These are phyloP conservation scores for Coelopa frigida DNA, from an alignment of 1,140 invertebrate genomes.

Conservation along the genomic window DNA sequence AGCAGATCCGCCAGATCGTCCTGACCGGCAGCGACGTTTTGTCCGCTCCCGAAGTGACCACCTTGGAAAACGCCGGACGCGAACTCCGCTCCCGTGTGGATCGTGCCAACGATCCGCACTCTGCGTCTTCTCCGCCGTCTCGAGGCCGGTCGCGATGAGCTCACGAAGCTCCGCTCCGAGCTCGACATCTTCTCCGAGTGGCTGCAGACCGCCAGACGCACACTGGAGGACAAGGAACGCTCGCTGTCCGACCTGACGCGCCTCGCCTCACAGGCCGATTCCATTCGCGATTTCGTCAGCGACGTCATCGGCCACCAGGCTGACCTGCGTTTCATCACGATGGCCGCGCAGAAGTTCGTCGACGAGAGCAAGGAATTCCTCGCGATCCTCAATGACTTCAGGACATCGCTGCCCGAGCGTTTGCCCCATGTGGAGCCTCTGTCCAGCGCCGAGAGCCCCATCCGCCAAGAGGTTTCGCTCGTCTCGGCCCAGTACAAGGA, in stretches of 20 bases:
- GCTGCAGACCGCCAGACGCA: constrained; percentile 71
- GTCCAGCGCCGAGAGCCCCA: constrained; percentile 59
- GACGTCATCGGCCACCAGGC: constrained; percentile 93
- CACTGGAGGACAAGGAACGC: constrained; percentile 79
- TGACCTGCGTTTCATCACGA: constrained; percentile 87
- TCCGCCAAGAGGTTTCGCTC: constrained; percentile 63
- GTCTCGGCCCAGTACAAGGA: constrained; percentile 68
- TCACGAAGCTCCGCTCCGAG: constrained; percentile 72
- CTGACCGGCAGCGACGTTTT: constrained; percentile 83
- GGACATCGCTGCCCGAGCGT: constrained; percentile 70
- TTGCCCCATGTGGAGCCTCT: constrained; percentile 66
- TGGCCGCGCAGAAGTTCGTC: constrained; percentile 90
- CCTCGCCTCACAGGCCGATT: constrained; percentile 62
- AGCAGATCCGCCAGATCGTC: constrained; percentile 86
- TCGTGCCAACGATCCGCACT: constrained; percentile 67
- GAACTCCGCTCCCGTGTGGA: constrained; percentile 79
- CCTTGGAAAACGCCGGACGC: constrained; percentile 75
- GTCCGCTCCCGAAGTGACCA: constrained; percentile 77
- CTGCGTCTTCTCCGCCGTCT: constrained; percentile 70
- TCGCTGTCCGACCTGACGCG: constrained; percentile 71
- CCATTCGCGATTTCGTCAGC: constrained; percentile 78
- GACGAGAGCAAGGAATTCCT: constrained; percentile 89
- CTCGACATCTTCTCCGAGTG: constrained; percentile 74
- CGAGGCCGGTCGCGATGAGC: constrained; percentile 74
- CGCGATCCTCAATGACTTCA: constrained; percentile 72